Percentiles rank a stretch among this genome's conserved stretches.
Evolutionary conservation across 2,797 vertebrate species (phyloP).

Genomic region (Emys orbicularis): DNA sequence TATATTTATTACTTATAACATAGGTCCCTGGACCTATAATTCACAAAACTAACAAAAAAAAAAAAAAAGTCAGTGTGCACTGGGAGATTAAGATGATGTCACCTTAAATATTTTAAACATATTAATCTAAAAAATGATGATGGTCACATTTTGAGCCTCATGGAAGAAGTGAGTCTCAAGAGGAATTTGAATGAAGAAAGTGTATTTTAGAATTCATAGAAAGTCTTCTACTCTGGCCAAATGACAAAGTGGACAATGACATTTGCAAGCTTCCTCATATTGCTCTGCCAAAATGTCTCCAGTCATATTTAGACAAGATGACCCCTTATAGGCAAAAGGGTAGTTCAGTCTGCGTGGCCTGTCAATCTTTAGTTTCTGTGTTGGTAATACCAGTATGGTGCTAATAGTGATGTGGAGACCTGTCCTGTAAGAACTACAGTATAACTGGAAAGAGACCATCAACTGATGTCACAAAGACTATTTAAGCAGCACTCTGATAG

Average conservation of each 20-base stretch:
- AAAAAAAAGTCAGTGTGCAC: neutral
- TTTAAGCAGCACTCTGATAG: neutral
- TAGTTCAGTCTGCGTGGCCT: neutral
- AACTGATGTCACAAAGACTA: accelerated
- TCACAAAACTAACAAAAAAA: neutral
- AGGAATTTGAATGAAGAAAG: neutral
- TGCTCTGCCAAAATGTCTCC: neutral
- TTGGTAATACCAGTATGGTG: neutral
- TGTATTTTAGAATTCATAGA: neutral
- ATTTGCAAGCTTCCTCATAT: neutral
- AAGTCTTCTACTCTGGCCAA: neutral
- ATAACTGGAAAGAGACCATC: neutral
- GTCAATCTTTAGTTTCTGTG: neutral
- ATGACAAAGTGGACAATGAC: neutral
- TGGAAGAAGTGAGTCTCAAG: conserved; percentile 11
- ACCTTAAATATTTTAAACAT: neutral
- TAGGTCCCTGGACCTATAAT: neutral
- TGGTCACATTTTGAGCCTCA: neutral
- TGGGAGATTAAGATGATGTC: neutral
- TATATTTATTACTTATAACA: neutral
- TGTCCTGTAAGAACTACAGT: neutral
- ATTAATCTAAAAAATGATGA: neutral
- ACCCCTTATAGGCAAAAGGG: neutral
- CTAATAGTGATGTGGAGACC: neutral
- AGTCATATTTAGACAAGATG: neutral